Evolutionary conservation across 1,140 invertebrate species (phyloP).

Genomic region (Limonius californicus): DNA sequence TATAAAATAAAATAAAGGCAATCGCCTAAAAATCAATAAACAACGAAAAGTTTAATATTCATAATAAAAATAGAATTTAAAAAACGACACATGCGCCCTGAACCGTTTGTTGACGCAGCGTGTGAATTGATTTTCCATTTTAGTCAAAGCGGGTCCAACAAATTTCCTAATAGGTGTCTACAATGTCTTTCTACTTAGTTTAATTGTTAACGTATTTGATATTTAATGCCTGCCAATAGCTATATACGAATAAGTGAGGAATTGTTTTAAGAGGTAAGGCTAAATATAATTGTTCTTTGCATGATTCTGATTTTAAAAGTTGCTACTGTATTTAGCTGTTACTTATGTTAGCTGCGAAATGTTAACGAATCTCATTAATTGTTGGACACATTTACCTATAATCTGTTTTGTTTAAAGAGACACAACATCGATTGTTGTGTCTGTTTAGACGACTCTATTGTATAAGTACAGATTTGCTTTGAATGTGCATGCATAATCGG

Average conservation of each 20-base stretch:
- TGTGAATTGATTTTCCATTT: not conserved
- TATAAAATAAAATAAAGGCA: too few species aligned
- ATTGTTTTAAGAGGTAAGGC: not conserved
- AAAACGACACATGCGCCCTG: not conserved
- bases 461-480: conserved; percentile 12
- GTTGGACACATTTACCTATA: too few species aligned
- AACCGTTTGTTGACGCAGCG: not conserved
- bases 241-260: too few species aligned
- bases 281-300: not conserved
- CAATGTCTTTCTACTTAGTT: not conserved
- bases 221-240: not conserved
- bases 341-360: too few species aligned
- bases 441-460: not conserved
- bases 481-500: conserved; percentile 6
- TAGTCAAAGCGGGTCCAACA: not conserved
- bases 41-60: too few species aligned
- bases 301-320: not conserved
- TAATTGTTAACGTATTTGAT: not conserved
- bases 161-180: not conserved
- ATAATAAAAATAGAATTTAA: not conserved
- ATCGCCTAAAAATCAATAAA: too few species aligned
- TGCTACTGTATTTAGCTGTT: too few species aligned
- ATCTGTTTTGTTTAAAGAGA: too few species aligned
- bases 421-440: not conserved
- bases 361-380: too few species aligned